Conservation (phyloP, 2,113 vertebrate genomes). For the Setophaga coronata region DNA sequence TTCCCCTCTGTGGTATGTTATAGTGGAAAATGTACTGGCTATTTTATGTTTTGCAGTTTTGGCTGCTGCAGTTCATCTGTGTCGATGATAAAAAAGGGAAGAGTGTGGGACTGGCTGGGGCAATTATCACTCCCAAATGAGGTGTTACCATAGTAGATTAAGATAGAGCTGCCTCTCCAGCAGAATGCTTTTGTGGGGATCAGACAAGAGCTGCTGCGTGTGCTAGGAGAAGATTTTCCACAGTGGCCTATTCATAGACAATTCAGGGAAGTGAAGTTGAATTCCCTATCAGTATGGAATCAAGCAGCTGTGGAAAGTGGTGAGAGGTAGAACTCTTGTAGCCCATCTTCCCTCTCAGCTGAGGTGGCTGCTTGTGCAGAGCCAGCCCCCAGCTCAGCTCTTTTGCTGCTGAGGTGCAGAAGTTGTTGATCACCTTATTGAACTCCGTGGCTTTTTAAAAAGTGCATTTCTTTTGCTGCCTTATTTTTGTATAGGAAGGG, state of each 20-base stretch:
- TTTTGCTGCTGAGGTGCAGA: background rate
- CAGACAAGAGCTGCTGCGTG: background rate
- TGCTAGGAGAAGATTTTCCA: background rate
- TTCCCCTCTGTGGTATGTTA: background rate
- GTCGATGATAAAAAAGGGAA: background rate
- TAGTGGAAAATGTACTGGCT: background rate
- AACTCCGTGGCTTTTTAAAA: background rate
- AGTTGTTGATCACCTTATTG: background rate
- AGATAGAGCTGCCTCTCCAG: background rate
- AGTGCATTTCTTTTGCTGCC: background rate
- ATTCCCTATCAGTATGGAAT: background rate
- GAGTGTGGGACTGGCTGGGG: background rate
- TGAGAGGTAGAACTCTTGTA: background rate
- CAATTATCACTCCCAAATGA: background rate
- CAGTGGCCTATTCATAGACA: background rate
- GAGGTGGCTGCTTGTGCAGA: background rate
- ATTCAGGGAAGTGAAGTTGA: background rate
- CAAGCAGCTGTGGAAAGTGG: background rate
- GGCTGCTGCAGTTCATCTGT: background rate
- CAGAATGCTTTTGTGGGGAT: background rate
- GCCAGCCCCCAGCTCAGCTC: background rate
- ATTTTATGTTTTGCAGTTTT: background rate
- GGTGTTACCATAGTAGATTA: background rate
- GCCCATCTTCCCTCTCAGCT: rapidly evolving
- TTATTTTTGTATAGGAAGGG: background rate